Evolutionary conservation across 2,113 vertebrate genomes (phyloP).

Genomic region (Pseudopodoces humilis): DNA sequence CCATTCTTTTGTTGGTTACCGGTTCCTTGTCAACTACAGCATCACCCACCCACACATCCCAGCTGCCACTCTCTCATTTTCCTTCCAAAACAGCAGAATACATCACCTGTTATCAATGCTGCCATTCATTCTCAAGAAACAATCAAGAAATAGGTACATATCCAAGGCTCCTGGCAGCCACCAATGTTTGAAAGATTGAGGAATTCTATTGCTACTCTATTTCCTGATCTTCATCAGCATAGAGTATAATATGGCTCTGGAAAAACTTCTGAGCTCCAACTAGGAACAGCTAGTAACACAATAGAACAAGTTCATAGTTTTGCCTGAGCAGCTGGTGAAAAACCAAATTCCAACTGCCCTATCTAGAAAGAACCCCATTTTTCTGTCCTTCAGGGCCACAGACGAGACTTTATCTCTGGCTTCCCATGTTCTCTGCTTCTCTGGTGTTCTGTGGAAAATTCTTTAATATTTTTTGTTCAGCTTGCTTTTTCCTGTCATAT

Average conservation of each 20-base stretch:
- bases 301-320: not conserved
- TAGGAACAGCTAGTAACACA: not conserved
- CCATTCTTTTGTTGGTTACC: not conserved
- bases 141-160: not conserved
- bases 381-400: not conserved
- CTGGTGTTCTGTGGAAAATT: not conserved
- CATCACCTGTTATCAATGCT: slow-evolving; percentile 23
- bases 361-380: not conserved
- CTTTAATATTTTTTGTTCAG: not conserved
- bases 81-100: not conserved
- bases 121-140: slow-evolving; percentile 2
- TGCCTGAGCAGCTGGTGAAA: not conserved
- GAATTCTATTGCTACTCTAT: not conserved
- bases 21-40: not conserved
- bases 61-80: slow-evolving; percentile 13
- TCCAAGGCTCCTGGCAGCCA: not conserved
- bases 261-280: not conserved
- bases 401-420: not conserved
- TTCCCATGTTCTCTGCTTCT: not conserved
- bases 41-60: slow-evolving; percentile 13
- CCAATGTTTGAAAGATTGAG: not conserved
- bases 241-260: not conserved
- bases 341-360: not conserved
- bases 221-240: not conserved
- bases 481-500: not conserved